Conservation (phyloP, 2,113 vertebrate species). For the Rhabdornis inornatus region DNA sequence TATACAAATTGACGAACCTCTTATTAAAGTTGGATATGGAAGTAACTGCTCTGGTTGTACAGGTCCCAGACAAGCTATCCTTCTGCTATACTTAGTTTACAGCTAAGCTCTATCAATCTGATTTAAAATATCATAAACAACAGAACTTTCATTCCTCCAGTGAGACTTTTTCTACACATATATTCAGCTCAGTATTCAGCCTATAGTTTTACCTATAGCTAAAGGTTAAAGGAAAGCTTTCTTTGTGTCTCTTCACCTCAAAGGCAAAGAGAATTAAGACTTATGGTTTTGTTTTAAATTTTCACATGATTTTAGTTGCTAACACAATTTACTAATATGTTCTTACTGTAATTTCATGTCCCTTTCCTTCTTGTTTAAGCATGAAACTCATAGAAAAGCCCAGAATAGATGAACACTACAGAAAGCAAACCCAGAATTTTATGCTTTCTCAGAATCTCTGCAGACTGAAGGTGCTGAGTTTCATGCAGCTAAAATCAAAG, state of each 20-base stretch:
- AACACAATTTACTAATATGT: neutral
- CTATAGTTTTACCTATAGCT: neutral
- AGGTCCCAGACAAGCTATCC: neutral
- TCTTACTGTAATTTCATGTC: neutral
- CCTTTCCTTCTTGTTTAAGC: neutral
- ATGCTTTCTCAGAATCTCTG: conserved; percentile 15
- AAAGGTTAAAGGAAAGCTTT: neutral
- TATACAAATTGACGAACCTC: neutral
- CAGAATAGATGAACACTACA: neutral
- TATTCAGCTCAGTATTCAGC: neutral
- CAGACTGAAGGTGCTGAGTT: conserved; percentile 8
- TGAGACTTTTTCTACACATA: neutral
- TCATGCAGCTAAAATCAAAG: conserved; percentile 35
- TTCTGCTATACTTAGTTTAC: neutral
- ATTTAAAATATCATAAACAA: neutral
- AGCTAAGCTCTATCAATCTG: neutral
- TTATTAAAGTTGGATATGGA: neutral
- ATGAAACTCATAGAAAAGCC: neutral
- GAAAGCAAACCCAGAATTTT: neutral
- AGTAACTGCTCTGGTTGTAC: neutral
- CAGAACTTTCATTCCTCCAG: neutral
- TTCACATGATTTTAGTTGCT: neutral
- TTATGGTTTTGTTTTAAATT: neutral
- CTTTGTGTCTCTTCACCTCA: neutral
- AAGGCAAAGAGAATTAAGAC: neutral